Percentiles rank a stretch among this genome's conserved stretches.
These are phyloP conservation scores for Phaetusa simplex DNA, from an alignment of 2,113 vertebrate genomes.

Conservation along the genomic window DNA sequence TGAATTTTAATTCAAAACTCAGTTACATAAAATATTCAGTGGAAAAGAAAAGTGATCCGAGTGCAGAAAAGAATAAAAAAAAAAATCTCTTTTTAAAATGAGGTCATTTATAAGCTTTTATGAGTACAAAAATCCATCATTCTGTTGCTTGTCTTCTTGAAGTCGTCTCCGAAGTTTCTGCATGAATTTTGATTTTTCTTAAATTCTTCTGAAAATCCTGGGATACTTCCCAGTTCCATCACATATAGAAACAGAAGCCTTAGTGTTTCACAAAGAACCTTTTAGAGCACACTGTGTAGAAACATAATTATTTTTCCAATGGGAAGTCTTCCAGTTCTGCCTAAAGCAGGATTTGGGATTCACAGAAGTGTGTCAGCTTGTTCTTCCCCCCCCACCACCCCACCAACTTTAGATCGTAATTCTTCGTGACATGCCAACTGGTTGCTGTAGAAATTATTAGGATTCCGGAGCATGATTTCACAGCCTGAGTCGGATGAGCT, in stretches of 20 bases:
- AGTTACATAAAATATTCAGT: conserved; percentile 19
- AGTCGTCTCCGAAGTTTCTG: not conserved
- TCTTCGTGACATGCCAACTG: not conserved
- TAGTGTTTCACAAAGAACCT: not conserved
- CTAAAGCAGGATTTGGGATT: not conserved
- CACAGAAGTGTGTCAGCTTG: not conserved
- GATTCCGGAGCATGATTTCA: conserved; percentile 21
- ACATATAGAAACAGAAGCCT: not conserved
- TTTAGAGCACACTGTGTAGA: not conserved
- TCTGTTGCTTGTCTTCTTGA: not conserved
- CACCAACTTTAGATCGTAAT: not conserved
- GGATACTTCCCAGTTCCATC: not conserved
- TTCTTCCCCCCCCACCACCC: not conserved
- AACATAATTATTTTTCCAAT: not conserved
- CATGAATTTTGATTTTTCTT: not conserved
- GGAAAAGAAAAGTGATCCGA: conserved; percentile 28
- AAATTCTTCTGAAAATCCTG: not conserved
- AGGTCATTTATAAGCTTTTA: conserved; percentile 42
- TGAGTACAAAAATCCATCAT: conserved; percentile 16
- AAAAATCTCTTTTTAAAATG: conserved; percentile 12
- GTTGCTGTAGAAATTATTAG: not conserved
- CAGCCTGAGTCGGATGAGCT: conserved; percentile 21
- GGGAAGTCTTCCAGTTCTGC: not conserved
- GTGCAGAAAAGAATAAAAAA: not conserved
- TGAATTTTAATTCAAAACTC: conserved; percentile 44